Conservation (phyloP, 1,140 invertebrate genomes). For the Atta cephalotes region DNA sequence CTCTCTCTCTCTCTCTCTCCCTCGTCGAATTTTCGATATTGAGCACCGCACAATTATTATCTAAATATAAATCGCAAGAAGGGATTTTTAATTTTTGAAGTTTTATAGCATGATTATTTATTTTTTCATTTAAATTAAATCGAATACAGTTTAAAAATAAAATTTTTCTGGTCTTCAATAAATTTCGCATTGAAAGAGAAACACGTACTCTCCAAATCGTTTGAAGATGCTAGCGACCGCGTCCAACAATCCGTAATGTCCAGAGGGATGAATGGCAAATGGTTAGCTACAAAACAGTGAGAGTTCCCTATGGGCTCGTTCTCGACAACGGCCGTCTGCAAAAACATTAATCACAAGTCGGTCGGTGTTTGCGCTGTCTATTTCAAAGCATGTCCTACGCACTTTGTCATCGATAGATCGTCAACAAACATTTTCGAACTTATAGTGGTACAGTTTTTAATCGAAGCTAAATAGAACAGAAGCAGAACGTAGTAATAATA, state of each 20-base stretch:
- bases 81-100: not conserved
- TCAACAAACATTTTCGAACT: conserved; percentile 36
- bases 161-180: not conserved
- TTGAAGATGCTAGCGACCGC: conserved; percentile 31
- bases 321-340: conserved; percentile 76
- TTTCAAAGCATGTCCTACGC: conserved; percentile 78
- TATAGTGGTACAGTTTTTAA: conserved; percentile 1
- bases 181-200: conserved; percentile 15
- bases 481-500: not conserved
- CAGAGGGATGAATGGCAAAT: conserved; percentile 73
- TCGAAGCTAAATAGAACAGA: not conserved
- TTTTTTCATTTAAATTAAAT: not conserved
- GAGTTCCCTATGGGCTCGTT: conserved; percentile 77
- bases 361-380: conserved; percentile 76
- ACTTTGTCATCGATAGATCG: conserved; percentile 73
- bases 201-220: not conserved
- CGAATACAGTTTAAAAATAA: not conserved
- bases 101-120: not conserved
- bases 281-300: conserved; percentile 75
- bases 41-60: not conserved
- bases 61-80: not conserved
- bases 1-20: too few species aligned
- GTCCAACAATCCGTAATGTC: conserved; percentile 48
- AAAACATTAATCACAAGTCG: conserved; percentile 83
- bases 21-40: not conserved